A percentile compares a stretch with the other conserved stretches of the same genome.
These are phyloP conservation scores for Oscheius sp. DNA, from an alignment of 2,888 invertebrate species.

Conservation along the genomic window DNA sequence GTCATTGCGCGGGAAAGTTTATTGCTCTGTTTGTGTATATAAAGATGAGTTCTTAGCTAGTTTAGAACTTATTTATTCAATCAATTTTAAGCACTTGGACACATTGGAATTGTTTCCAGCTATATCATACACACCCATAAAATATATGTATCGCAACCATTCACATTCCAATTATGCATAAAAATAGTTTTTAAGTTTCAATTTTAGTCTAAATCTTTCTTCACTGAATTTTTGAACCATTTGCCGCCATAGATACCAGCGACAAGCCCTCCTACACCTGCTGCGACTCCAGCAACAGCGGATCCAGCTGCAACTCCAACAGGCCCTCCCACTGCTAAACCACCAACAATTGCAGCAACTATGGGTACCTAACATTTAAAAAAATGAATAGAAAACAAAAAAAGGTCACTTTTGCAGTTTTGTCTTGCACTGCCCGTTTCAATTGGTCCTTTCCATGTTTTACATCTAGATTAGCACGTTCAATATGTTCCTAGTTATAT, in stretches of 20 bases:
- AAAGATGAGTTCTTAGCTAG: too few relatives aligned
- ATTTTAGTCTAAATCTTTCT: slow-evolving; percentile 16
- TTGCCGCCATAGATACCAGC: slow-evolving; percentile 61
- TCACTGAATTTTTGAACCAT: slow-evolving; percentile 53
- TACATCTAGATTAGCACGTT: slow-evolving; percentile 56
- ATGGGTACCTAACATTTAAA: slow-evolving; percentile 45
- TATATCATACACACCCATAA: too few relatives aligned
- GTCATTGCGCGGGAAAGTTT: too few relatives aligned
- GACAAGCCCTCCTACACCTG: slow-evolving; percentile 65
- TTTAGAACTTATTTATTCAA: too few relatives aligned
- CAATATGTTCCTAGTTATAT: slow-evolving; percentile 60
- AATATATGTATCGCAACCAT: too few relatives aligned
- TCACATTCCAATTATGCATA: too few relatives aligned
- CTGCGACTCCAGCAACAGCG: slow-evolving; percentile 59
- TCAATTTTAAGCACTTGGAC: too few relatives aligned
- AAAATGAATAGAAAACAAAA: background rate
- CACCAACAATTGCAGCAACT: slow-evolving; percentile 61
- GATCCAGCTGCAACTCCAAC: slow-evolving; percentile 66
- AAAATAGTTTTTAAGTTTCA: too few relatives aligned
- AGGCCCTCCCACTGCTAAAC: slow-evolving; percentile 65
- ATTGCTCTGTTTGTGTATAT: too few relatives aligned
- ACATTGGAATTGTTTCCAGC: too few relatives aligned
- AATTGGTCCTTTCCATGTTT: slow-evolving; percentile 60
- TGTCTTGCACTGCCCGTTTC: slow-evolving; percentile 60
- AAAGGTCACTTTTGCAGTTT: slow-evolving; percentile 53